Evolutionary conservation across 2,888 invertebrate genomes (phyloP).

Genomic region (Sarcophaga variegata): DNA sequence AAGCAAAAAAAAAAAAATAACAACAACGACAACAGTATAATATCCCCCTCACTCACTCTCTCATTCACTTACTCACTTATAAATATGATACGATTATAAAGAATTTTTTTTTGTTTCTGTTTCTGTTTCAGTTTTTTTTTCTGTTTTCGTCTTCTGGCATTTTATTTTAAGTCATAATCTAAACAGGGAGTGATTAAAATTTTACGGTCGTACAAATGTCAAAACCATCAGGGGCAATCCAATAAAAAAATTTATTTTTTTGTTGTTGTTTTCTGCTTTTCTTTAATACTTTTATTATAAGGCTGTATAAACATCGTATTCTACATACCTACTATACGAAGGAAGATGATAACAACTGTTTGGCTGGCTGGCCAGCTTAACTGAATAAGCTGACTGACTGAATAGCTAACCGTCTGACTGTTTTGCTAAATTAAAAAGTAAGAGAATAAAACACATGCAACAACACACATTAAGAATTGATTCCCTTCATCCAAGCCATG

Average conservation of each 20-base stretch:
- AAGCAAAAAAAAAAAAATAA: too few species aligned
- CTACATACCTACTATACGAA: not conserved
- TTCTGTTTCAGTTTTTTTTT: not conserved
- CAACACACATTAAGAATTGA: slow-evolving; percentile 15
- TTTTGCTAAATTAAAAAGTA: not conserved
- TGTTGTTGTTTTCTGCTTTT: not conserved
- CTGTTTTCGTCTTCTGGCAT: slow-evolving; percentile 1
- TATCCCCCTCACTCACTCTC: not conserved
- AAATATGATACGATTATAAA: slow-evolving; percentile 38
- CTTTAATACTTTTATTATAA: not conserved
- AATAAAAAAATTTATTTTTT: slow-evolving; percentile 27
- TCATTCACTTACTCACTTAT: not conserved
- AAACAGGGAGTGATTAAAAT: slow-evolving; percentile 71
- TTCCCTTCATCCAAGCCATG: slow-evolving; percentile 12
- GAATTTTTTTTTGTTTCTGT: slow-evolving; percentile 13
- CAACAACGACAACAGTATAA: too few species aligned
- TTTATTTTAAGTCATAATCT: slow-evolving; percentile 50
- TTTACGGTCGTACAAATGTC: slow-evolving; percentile 72
- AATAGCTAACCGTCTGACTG: not conserved
- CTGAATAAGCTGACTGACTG: too few species aligned
- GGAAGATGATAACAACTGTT: slow-evolving; percentile 37
- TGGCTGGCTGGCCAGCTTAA: not conserved
- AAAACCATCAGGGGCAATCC: slow-evolving; percentile 66
- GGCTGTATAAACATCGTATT: too few species aligned
- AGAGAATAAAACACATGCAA: slow-evolving; percentile 35